Evolutionary conservation across 2,113 vertebrate species (phyloP).

Genomic region (Equus quagga): DNA sequence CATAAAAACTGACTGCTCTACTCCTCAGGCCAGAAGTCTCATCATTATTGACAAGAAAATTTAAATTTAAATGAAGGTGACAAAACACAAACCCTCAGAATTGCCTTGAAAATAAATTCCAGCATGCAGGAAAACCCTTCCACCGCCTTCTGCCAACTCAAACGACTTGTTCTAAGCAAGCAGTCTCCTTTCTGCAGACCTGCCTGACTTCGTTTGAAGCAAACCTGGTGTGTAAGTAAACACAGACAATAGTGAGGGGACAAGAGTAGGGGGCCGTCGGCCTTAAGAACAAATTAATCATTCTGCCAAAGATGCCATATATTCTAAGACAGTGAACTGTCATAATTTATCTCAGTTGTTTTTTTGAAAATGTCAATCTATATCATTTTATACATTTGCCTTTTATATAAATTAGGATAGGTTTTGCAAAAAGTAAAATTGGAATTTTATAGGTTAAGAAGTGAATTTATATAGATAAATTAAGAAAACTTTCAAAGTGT

Average conservation of each 20-base stretch:
- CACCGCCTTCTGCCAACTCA: not conserved
- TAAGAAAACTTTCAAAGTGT: not conserved
- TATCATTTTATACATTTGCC: not conserved
- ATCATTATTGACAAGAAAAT: not conserved
- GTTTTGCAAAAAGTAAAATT: not conserved
- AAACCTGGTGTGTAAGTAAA: not conserved
- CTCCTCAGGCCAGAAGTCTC: not conserved
- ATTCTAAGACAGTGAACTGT: not conserved
- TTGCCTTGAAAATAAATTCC: not conserved
- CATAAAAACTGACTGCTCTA: not conserved
- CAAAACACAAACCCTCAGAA: not conserved
- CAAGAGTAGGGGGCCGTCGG: not conserved
- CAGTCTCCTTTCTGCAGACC: fast-evolving
- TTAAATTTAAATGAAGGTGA: not conserved
- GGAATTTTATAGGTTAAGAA: not conserved
- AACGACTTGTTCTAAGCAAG: not conserved
- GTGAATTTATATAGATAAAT: not conserved
- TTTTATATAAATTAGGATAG: not conserved
- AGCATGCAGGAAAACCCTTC: not conserved
- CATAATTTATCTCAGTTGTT: not conserved
- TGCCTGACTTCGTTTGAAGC: not conserved
- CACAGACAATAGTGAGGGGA: not conserved
- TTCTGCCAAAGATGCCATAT: not conserved
- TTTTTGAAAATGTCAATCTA: not conserved
- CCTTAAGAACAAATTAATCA: not conserved